Conservation (phyloP, 2,113 vertebrate species). For the Melanostigma gelatinosum region DNA sequence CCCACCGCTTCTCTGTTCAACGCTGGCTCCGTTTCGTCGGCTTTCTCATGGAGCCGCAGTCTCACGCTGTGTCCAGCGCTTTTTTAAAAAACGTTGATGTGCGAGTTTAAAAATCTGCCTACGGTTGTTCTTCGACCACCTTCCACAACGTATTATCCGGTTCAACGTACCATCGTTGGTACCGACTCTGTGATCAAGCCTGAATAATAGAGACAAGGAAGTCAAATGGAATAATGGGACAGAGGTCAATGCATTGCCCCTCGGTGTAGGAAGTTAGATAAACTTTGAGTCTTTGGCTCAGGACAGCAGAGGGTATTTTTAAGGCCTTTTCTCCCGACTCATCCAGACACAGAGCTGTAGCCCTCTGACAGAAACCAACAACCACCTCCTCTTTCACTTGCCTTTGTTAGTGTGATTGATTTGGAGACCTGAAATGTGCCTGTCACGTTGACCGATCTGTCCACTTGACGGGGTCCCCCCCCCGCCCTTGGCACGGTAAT, state of each 20-base stretch:
- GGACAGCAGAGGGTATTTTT: slow-evolving; percentile 26
- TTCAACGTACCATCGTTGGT: background rate
- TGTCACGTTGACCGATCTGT: slow-evolving; percentile 77
- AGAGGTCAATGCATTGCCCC: background rate
- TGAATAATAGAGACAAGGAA: background rate
- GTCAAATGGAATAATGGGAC: background rate
- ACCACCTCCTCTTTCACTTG: slow-evolving; percentile 42
- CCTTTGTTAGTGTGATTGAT: slow-evolving; percentile 75
- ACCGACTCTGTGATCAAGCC: background rate
- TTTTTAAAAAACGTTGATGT: slow-evolving; percentile 49
- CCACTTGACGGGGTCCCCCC: slow-evolving; percentile 47
- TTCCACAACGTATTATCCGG: background rate
- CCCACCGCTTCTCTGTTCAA: slow-evolving; percentile 57
- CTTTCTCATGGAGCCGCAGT: slow-evolving; percentile 47
- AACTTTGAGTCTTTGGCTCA: slow-evolving; percentile 38
- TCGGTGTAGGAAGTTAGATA: background rate
- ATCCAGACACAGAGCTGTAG: slow-evolving; percentile 36
- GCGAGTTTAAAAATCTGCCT: slow-evolving; percentile 37
- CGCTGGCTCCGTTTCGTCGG: slow-evolving; percentile 63
- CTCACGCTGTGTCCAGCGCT: slow-evolving; percentile 57
- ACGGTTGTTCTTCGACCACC: slow-evolving; percentile 23
- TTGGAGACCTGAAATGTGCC: slow-evolving; percentile 73
- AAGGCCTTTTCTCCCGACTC: slow-evolving; percentile 57
- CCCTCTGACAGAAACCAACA: slow-evolving; percentile 32
- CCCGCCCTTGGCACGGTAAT: slow-evolving; percentile 62